phyloP scores from a whole-genome alignment of 2,113 vertebrate genomes.

The Tragelaphus buxtoni region DNA sequence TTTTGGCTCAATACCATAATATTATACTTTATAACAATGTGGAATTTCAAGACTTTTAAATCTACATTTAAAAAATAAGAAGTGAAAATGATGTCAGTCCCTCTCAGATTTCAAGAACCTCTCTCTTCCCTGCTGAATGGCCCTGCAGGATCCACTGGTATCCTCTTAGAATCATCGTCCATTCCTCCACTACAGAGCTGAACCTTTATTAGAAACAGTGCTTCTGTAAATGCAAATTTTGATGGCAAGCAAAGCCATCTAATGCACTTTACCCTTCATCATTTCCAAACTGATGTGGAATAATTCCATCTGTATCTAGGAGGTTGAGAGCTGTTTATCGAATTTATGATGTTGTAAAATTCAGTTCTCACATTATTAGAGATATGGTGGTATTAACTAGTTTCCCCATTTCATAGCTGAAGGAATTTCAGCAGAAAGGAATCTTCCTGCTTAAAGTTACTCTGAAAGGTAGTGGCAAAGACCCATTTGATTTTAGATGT shows the following conservation, averaged over 20 bases:
- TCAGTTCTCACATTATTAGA: neutral
- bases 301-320: neutral
- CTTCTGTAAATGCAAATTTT: neutral
- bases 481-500: slow-evolving; percentile 23
- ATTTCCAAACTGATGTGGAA: neutral
- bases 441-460: slow-evolving; percentile 11
- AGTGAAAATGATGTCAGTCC: slow-evolving; percentile 40
- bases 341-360: slow-evolving; percentile 33
- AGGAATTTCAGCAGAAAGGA: neutral
- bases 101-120: neutral
- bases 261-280: neutral
- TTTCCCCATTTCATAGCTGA: slow-evolving; percentile 10
- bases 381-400: neutral
- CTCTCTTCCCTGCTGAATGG: neutral
- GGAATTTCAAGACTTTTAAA: slow-evolving; percentile 11
- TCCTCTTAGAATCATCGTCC: neutral
- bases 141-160: neutral
- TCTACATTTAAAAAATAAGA: neutral
- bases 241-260: neutral
- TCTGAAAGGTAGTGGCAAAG: neutral
- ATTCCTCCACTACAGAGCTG: fast-evolving
- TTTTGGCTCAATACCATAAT: neutral
- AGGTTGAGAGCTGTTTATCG: neutral
- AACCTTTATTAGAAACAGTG: neutral
- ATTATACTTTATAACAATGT: neutral